Percentiles rank a stretch among this genome's conserved stretches.
Evolutionary conservation across 2,888 invertebrate genomes (phyloP).

Genomic region (Limnephilus marmoratus): DNA sequence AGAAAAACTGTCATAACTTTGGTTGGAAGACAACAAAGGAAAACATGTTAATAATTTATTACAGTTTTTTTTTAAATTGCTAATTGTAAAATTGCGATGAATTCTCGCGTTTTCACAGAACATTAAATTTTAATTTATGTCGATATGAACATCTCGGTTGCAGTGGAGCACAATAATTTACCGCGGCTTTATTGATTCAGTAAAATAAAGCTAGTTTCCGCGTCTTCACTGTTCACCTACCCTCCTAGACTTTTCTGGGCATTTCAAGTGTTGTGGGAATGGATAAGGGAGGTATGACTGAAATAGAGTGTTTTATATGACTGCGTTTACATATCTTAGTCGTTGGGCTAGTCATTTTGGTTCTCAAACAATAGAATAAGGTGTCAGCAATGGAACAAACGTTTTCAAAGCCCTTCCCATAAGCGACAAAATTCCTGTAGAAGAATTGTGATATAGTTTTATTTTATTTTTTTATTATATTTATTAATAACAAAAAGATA

Average conservation of each 20-base stretch:
- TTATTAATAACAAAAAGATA: no score
- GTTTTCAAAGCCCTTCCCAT: no score
- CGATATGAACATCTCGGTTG: background rate
- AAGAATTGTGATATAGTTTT: no score
- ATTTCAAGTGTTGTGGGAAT: background rate
- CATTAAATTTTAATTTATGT: background rate
- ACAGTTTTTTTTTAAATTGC: no score
- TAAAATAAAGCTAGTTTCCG: conserved; percentile 43
- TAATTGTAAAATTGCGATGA: background rate
- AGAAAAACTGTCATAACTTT: no score
- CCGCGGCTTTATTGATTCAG: conserved; percentile 11
- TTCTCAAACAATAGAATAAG: background rate
- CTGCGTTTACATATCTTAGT: background rate
- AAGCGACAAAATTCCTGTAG: no score
- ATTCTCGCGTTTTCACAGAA: background rate
- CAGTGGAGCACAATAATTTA: background rate
- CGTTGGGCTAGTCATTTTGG: background rate
- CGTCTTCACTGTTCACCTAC: background rate
- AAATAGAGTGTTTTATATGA: background rate
- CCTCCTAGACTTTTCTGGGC: background rate
- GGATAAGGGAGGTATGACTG: background rate
- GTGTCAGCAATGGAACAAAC: no score
- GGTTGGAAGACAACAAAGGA: no score
- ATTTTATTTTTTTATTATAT: no score
- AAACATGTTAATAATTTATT: no score